These are phyloP conservation scores for Chlorodrepanis virens DNA, from an alignment of 2,113 vertebrate species.

Conservation along the genomic window DNA sequence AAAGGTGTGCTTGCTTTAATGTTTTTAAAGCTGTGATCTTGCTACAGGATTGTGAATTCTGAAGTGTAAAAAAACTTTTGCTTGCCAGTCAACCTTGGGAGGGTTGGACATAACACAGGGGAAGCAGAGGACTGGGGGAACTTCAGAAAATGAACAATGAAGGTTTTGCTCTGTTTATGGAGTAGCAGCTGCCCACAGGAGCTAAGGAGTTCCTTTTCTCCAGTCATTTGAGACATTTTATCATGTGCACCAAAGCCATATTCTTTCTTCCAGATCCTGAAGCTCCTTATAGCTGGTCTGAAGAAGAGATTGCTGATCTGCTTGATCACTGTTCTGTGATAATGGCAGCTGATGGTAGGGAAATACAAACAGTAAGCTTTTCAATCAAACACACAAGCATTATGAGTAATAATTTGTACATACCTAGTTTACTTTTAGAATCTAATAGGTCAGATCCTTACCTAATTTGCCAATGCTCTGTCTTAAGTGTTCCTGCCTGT, in stretches of 20 bases:
- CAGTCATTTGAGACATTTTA: background rate
- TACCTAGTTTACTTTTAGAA: background rate
- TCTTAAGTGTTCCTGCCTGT: background rate
- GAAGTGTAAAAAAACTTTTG: background rate
- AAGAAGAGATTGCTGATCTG: constrained; percentile 84
- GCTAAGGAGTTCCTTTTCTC: background rate
- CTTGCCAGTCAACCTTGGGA: background rate
- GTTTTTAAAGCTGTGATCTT: background rate
- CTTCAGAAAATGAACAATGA: background rate
- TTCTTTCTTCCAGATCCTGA: constrained; percentile 70
- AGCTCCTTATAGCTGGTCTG: constrained; percentile 84
- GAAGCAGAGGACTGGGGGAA: background rate
- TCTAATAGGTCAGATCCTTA: background rate
- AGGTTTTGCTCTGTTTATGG: background rate
- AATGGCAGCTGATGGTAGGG: constrained; percentile 88
- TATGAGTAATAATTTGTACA: background rate
- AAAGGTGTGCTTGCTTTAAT: background rate
- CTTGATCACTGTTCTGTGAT: constrained; percentile 80
- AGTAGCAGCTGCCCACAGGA: background rate
- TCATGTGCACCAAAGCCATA: background rate
- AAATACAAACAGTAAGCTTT: background rate
- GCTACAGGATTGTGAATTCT: background rate
- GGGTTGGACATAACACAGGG: background rate
- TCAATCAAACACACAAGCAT: background rate
- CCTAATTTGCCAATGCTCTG: background rate